Evolutionary conservation across 2,888 invertebrate species (phyloP), one percentile per base, ranked within the genome.

Genomic region (Gymnosoma rotundatum): DNA sequence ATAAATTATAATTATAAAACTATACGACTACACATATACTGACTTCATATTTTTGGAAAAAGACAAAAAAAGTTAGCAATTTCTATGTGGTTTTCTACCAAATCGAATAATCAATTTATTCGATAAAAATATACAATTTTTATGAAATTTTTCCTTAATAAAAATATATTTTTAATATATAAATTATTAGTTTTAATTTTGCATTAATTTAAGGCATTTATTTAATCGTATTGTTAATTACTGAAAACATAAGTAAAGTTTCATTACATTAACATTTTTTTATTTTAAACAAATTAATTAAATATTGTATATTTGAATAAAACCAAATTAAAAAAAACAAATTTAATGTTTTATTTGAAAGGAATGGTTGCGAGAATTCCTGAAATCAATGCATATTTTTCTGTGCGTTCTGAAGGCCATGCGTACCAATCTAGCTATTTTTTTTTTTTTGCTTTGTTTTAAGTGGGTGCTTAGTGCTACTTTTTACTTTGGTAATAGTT

Each of bases 251-350:
- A 64, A 32, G 45, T 45, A 69, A 58, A 79, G 7, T 79, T 73
- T 79, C 42, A 73, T 79, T 54, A 60, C 8, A 52, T 73, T 38
- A 50, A 64, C 36, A 7, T 21, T 54, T 61, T 54, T 61, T 74
- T 36, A 69, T 69, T 74, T 74, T 60, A n/a, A 80, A 74, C 14
- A 63, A 70, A 70, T 60, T 60, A 64, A 75, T 60, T 64, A 64
- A 75, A 38, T 82, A 76, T 72, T 76, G 75, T 82, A 64, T 64
- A 70, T 64, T 82, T 50, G 58, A 78, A 72, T 70, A 78, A 70
- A 79, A 73, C 66, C 79, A 79, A 79, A 79, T 73, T n/a, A 73
- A 0, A 32, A 32, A 0, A 32, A 32, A 32, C 1, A 48, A 2
- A 48, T 32, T 18, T 18, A 25, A 18, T 58, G 69, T 70, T 56